Percentiles rank a stretch among this genome's conserved stretches.
Conservation (phyloP, 2,888 invertebrate species). For the Plebejus melissa region DNA sequence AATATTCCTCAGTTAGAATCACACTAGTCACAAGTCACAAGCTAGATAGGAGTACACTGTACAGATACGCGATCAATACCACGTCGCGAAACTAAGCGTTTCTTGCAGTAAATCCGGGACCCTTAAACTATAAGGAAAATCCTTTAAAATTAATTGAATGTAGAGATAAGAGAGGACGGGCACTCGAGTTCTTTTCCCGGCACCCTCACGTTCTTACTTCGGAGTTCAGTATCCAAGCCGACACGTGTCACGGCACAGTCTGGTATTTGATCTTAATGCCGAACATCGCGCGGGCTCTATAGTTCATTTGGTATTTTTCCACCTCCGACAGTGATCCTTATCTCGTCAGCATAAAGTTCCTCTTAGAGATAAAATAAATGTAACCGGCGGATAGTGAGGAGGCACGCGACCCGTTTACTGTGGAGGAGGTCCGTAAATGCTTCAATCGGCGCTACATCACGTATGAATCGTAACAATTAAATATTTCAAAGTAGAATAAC, state of each 20-base stretch:
- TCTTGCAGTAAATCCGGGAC: too few relatives aligned
- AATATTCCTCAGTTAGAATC: too few relatives aligned
- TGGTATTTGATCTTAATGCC: slow-evolving; percentile 56
- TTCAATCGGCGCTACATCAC: slow-evolving; percentile 37
- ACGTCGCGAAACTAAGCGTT: too few relatives aligned
- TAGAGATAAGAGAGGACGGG: not conserved
- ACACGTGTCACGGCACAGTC: slow-evolving; percentile 50
- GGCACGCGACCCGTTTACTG: slow-evolving; percentile 40
- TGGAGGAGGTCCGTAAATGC: slow-evolving; percentile 36
- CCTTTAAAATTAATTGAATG: not conserved
- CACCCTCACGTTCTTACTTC: slow-evolving; percentile 35
- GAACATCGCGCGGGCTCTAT: slow-evolving; percentile 34
- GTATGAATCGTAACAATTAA: slow-evolving; percentile 21
- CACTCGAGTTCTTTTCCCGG: not conserved
- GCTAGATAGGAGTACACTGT: too few relatives aligned
- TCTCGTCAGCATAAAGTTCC: not conserved
- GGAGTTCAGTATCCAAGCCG: slow-evolving; percentile 40
- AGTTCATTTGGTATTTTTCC: not conserved
- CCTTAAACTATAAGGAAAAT: not conserved
- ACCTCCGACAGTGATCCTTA: not conserved
- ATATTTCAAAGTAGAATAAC: not conserved
- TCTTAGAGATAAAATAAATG: not conserved
- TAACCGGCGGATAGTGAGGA: slow-evolving; percentile 21
- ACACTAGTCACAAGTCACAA: too few relatives aligned
- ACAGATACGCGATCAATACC: not conserved